Base-by-base conservation (phyloP, 1,140 invertebrate species). In the Lutraria rhynchaena region DNA sequence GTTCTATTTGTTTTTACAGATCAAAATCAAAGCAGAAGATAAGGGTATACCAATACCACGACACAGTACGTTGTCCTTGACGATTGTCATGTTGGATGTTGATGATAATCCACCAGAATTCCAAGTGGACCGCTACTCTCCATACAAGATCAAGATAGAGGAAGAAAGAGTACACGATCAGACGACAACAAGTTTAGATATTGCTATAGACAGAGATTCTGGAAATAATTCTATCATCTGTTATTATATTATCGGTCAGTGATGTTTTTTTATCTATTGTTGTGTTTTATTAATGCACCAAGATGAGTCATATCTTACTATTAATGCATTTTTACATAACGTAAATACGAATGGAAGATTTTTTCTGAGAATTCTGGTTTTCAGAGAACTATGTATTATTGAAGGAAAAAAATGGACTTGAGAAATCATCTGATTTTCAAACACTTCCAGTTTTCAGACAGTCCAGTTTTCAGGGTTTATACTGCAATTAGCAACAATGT, bases 51-150 rank as follows among this genome's bases (percentile, higher is more conserved):
- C 85, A 17, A 51, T 46, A 9, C 65, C 76, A 41, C 60, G 69
- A 51, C 46, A 63, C 60, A 82, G 73, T 27, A 78, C 75, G 15
- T 55, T 86, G 24, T 84, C 84, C 1, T 49, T 89, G 49, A 83
- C 46, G 3, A 84, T 89, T 13, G 27, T 69, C 9, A 70, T 88
- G 17, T 27, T 74, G 24, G 88, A 89, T 71, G 61, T 85, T 27
- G 84, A 89, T 71, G 88, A 89, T 60, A 82, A 88, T 44, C 63
- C 73, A 9, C 88, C 88, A 24, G 69, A 83, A 67, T 89, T 89
- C 65, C 15, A 17, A 27, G 53, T 53, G 27, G 60, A 65, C 19
- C 44, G 61, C 61, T 67, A 24, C 35, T 57, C 1, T 41, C 31
- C 31, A 70, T 60, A 61, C 29, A 76, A n/a, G 22, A 78, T 87